Base-by-base conservation (phyloP, 1,140 invertebrate genomes). In the Drosophila chauvacae region DNA sequence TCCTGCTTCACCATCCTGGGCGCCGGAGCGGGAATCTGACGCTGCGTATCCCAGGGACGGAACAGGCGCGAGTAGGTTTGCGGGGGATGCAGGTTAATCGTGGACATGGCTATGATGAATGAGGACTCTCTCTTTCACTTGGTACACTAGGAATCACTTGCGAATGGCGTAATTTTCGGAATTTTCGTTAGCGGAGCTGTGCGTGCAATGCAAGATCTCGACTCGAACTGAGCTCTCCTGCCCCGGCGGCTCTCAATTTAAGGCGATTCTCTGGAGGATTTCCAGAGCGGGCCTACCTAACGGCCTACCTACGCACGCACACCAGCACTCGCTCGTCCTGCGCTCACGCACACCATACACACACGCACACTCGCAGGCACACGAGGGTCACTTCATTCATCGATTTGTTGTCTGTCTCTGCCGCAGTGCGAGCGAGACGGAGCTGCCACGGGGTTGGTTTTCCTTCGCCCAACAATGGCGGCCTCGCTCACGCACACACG, bases 41-140 rank as follows among this genome's bases (percentile, higher is more conserved):
- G 80, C 55, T 90, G 85, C 35, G 72, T 76, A 81, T 93, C 92
- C 92, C 92, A 93, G 42, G 92, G 92, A 71, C 92, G 92, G 76
- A 93, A 93, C 20, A 93, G 76, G 37, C 92, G 85, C 63, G 92
- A 92, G 57, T 92, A 93, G 26, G 92, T 93, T 88, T 93, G 92
- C 50, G 92, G 91, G 53, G 92, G 91, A 55, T 82, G 84, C 75
- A 92, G 74, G 58, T 91, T 91, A 62, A 92, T 75, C 23, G 78
- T 77, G 68, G 91, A 92, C 91, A 92, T 92, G 7, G 13, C 13
- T 30, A 55, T 18, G 51, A 37, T 35, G 37, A 3, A 2, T 7
- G 28, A 53, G 11, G 50, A 16, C 0, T 28, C 30, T 51, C 48
- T 60, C 55, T 69, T 45, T 77, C 42, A 56, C 69, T 55, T 69